Evolutionary conservation across 2,888 invertebrate genomes (phyloP).

Genomic region (Neoascia interrupta): DNA sequence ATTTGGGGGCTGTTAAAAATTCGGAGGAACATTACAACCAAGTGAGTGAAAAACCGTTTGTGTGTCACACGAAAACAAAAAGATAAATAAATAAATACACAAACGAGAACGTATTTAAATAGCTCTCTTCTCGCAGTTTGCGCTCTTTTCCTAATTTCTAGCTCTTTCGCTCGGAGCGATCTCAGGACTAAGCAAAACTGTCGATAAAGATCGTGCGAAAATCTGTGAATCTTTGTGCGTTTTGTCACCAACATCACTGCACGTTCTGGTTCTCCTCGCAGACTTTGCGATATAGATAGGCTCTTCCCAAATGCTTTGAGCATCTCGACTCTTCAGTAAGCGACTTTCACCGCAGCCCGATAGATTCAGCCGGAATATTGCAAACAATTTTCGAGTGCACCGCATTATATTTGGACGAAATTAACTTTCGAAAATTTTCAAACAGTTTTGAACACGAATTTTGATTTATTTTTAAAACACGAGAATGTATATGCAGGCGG

Average conservation of each 20-base stretch:
- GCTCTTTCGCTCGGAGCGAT: no score
- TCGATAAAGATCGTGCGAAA: background rate
- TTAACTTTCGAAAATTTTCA: no score
- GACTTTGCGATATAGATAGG: slow-evolving; percentile 6
- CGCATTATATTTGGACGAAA: slow-evolving; percentile 14
- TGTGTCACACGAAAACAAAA: slow-evolving; percentile 31
- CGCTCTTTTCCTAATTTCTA: slow-evolving; percentile 8
- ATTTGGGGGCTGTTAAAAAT: slow-evolving; percentile 41
- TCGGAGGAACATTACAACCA: slow-evolving; percentile 28
- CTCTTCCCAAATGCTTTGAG: slow-evolving; percentile 37
- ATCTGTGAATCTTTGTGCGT: background rate
- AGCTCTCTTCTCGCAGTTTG: slow-evolving; percentile 13
- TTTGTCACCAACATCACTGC: slow-evolving; percentile 46
- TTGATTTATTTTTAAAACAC: no score
- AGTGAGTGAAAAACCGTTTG: slow-evolving; percentile 29
- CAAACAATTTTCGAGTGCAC: slow-evolving; percentile 12
- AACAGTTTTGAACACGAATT: slow-evolving; percentile 4
- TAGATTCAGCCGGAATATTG: slow-evolving; percentile 36
- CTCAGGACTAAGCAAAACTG: background rate
- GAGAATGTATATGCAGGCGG: no score
- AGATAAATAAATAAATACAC: slow-evolving; percentile 2
- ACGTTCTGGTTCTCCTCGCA: background rate
- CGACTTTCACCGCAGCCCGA: slow-evolving; percentile 31
- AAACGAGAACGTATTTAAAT: background rate
- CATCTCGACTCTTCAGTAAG: slow-evolving; percentile 43